phyloP scores from a whole-genome alignment of 2,888 invertebrate species.

The Griposia aprilina region DNA sequence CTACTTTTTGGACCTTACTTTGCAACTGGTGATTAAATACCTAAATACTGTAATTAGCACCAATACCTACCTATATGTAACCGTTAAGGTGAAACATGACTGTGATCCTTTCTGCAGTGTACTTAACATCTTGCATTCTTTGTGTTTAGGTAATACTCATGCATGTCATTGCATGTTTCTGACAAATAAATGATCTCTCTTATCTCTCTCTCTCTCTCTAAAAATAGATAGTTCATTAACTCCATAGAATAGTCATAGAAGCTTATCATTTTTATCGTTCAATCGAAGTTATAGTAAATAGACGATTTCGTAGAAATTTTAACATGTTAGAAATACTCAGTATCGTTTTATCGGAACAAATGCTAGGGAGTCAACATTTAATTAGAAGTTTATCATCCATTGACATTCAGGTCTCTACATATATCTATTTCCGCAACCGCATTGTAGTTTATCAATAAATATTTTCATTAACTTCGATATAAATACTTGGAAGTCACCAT shows the following conservation, averaged over 20 bases:
- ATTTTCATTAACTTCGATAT: too few relatives aligned
- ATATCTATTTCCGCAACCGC: neutral
- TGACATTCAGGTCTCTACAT: constrained; percentile 9
- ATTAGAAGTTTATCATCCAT: constrained; percentile 50
- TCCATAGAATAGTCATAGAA: neutral
- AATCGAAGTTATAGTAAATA: constrained; percentile 45
- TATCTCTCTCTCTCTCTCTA: too few relatives aligned
- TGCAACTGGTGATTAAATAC: neutral
- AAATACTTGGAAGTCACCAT: too few relatives aligned
- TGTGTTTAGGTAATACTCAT: too few relatives aligned
- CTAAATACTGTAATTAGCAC: neutral
- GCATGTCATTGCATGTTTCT: too few relatives aligned
- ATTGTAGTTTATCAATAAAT: too few relatives aligned
- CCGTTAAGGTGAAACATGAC: too few relatives aligned
- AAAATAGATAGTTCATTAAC: constrained; percentile 11
- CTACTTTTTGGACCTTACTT: neutral
- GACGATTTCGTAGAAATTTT: constrained; percentile 44
- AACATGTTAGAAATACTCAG: constrained; percentile 40
- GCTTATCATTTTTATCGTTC: constrained; percentile 53
- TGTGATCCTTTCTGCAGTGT: too few relatives aligned
- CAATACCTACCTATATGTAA: neutral
- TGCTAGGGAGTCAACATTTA: constrained; percentile 47
- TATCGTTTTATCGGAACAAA: constrained; percentile 50
- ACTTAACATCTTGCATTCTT: too few relatives aligned
- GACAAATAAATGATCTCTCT: too few relatives aligned